Evolutionary conservation across 1,140 invertebrate species (phyloP).

Genomic region (Coenobita brevimanus): DNA sequence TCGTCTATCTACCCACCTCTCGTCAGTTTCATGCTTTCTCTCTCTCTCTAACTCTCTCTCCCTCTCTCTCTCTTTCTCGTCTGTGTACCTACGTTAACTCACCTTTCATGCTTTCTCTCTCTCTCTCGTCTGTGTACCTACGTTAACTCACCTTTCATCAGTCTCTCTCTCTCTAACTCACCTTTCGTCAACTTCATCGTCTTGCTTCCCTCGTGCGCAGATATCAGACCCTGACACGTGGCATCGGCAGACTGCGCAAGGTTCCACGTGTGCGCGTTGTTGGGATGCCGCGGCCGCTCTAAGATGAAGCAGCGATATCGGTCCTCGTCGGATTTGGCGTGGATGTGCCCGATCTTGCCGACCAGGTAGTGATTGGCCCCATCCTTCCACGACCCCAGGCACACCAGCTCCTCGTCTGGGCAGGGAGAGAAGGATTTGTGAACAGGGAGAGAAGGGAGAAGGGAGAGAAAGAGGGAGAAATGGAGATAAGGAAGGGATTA

Average conservation of each 20-base stretch:
- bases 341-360: slow-evolving; percentile 77
- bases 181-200: slow-evolving; percentile 61
- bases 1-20: no score
- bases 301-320: slow-evolving; percentile 94
- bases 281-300: slow-evolving; percentile 75
- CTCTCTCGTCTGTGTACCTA: not conserved
- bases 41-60: no score
- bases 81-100: not conserved
- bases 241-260: slow-evolving; percentile 72
- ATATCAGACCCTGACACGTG: slow-evolving; percentile 72
- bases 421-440: no score
- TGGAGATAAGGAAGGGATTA: no score
- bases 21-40: not conserved
- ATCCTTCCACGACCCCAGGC: slow-evolving; percentile 91
- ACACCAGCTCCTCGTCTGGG: slow-evolving; percentile 88
- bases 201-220: slow-evolving; percentile 71
- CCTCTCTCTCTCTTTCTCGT: no score
- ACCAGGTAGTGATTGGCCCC: slow-evolving; percentile 90
- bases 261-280: slow-evolving; percentile 66
- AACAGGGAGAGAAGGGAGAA: no score
- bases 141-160: not conserved
- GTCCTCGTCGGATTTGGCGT: slow-evolving; percentile 91
- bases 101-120: not conserved
- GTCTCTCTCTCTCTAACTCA: no score
- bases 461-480: no score